Base-by-base conservation (phyloP, 92 coral and sea anemone species). In the Phenganax subtilis region DNA sequence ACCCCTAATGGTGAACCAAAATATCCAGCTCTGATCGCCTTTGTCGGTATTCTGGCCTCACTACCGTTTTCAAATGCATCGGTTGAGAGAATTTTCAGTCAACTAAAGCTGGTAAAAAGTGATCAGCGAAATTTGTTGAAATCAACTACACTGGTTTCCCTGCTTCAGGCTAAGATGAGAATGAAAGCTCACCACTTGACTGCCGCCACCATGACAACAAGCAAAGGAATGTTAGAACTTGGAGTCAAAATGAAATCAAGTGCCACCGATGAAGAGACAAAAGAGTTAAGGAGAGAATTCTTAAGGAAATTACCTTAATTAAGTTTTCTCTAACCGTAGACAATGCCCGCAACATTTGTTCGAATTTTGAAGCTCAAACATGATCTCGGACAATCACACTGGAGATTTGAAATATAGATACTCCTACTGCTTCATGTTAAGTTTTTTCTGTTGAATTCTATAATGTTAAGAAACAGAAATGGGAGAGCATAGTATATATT, bases 261-360 rank as follows among this genome's bases (percentile, higher is more conserved):
- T 72, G 77, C 77, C 57, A 72, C 77, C 12, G 77, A 8, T 0
- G 54, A 20, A 53, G 51, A 71, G 12, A 37, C 54, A 37, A 71
- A 72, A 72, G 77, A 72, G 28, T 51, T 72, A 52, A 72, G 57
- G 1, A 72, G 2, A 51, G 57, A 72, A 51, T 72, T 72, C 27
- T n/a, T 72, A 9, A 72, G 16, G 10, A 72, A 72, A 72, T 17
- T 68, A 28, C 74, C 65, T 59, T 15, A 59, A 59, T 55, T 55
- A 55, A 7, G 58, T 55, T 7, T 55, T 55, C 25, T 20, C 25
- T 20, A 20, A 20, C 25, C 25, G 25, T 20, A 20, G 25, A 20
- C 25, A 20, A 20, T 20, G n/a, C n/a, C n/a, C n/a, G n/a, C n/a
- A n/a, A n/a, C n/a, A n/a, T n/a, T n/a, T n/a, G n/a, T n/a, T n/a